Base-by-base conservation (phyloP, 2,888 invertebrate species). In the Cataglyphis cursor region DNA sequence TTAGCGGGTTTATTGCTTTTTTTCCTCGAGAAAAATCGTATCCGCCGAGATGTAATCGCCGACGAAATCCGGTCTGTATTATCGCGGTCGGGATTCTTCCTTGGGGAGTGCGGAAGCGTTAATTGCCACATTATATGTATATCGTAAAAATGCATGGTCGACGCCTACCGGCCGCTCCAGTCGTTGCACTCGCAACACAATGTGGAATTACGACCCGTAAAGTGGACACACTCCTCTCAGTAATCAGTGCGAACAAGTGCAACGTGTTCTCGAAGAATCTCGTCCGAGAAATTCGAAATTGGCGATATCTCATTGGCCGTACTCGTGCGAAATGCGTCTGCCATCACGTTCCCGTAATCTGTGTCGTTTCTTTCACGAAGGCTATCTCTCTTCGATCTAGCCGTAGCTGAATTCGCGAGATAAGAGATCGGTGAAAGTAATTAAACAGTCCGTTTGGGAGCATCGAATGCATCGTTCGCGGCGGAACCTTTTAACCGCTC, bases 101-200 rank as follows among this genome's bases (percentile, higher is more conserved):
- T 35, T n/a, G 48, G 35, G 54, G 41, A 59, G 78, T 31, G 54
- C 75, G 59, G 68, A 66, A 81, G 70, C 72, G 73, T 82, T 85
- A 84, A 85, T 85, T 82, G 82, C 75, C 81, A n/a, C 65, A 64
- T 72, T 73, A 81, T 21, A 44, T 59, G 70, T 21, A 44, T 59
- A 72, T 76, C 38, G 21, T 15, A 72, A 82, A 68, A 84, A 72
- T 59, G 66, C 59, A 31, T 2, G 44, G 31, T 31, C 74, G 44
- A 59, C 73, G 74, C 35, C 64, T n/a, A 41, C 21, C 31, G 28
- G 35, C 3, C 48, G 48, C 21, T 64, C 3, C 48, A 48, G 41
- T 41, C 28, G 57, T 21, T 48, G 72, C 68, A 44, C 12, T 51
- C 15, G 57, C 35, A n/a, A 21, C 41, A 12, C n/a, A 35, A 21